These are phyloP conservation scores for Amphilophus citrinellus DNA, from an alignment of 2,113 vertebrate species.

Conservation along the genomic window DNA sequence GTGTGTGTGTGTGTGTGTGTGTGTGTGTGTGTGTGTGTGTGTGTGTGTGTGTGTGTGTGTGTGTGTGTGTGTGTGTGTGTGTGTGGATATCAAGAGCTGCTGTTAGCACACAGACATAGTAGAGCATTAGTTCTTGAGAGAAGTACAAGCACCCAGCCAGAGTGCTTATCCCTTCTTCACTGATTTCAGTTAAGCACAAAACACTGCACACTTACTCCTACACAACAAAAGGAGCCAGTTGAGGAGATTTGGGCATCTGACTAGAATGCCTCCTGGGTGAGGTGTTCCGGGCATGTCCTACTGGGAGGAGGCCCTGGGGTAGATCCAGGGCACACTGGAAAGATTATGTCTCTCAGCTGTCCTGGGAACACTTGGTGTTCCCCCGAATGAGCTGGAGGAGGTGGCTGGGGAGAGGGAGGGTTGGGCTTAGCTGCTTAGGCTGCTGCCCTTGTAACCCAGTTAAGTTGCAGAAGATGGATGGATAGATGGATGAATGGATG, in stretches of 20 bases:
- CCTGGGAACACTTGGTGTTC: background rate
- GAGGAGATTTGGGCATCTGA: background rate
- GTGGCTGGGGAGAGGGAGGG: background rate
- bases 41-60: background rate
- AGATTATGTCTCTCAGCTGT: background rate
- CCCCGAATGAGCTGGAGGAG: background rate
- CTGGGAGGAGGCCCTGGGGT: background rate
- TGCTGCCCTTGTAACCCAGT: background rate
- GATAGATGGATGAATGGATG: background rate
- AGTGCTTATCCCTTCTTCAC: too few relatives aligned
- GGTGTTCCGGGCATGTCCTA: background rate
- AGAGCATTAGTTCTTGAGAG: background rate
- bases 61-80: background rate
- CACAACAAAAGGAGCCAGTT: background rate
- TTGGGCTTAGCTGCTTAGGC: background rate
- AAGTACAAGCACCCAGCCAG: too few relatives aligned
- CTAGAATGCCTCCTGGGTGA: background rate
- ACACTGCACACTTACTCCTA: background rate
- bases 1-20: background rate
- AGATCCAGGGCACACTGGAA: background rate
- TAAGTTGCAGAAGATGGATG: background rate
- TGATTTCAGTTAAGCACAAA: background rate
- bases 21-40: background rate
- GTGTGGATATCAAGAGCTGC: background rate
- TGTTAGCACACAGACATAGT: background rate